Base-by-base conservation (phyloP, 1,140 invertebrate genomes). In the Plectrocnemia conspersa region DNA sequence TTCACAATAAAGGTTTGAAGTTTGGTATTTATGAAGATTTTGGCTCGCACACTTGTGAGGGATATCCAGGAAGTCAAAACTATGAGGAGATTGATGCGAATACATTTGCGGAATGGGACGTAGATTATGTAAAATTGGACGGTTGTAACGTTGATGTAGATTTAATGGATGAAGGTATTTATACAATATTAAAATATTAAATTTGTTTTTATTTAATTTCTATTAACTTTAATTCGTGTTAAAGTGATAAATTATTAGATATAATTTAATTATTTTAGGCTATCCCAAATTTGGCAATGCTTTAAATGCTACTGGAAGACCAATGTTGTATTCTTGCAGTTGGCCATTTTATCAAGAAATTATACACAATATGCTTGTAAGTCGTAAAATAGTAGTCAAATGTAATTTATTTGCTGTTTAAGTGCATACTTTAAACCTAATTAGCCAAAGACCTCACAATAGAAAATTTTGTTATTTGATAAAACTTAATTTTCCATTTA, bases 1-100 rank as follows among this genome's bases (percentile, higher is more conserved):
- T 93, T 33, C 91, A 94, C 62, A 64, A 68, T 5, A 81, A 79
- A 68, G 88, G 88, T 0, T 68, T 95, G 7, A 92, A 92, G 70
- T 86, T 95, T 64, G 91, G 89, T 0, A 84, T 94, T 61, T 95
- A 95, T 70, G 84, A 87, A 68, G 90, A 94, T 67, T 91, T 85
- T 73, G 92, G 92, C 1, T 89, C 78, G 3, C 67, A 79, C 35
- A 94, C 92, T 0, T 95, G 92, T 62, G 82, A 76, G 0, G 89
- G 89, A 0, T 94, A 90, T 73, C 91, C 91, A 0, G 91, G 91
- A 9, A 85, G 85, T 57, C 70, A 88, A 9, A 81, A 82, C 16
- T 78, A 88, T 29, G 9, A 29, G 44, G 24, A 29, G 18, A 27
- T 15, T 27, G 91, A 93, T 73, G 88, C 89, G 0, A 65, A 86